Evolutionary conservation across 2,888 invertebrate genomes (phyloP).

Genomic region (Ornithoptera alexandrae): DNA sequence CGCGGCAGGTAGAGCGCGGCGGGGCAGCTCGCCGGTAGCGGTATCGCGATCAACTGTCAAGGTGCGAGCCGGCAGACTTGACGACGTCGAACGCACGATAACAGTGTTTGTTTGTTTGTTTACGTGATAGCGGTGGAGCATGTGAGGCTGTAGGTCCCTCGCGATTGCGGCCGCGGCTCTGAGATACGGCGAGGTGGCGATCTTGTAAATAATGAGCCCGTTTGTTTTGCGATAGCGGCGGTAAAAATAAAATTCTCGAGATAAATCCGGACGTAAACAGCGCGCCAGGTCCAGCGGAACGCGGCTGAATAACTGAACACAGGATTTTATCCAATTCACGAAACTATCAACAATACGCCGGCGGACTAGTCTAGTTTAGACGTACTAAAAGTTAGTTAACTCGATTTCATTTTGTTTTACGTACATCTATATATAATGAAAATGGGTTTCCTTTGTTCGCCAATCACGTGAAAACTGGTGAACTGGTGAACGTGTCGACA

Average conservation of each 20-base stretch:
- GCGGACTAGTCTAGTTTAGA: too few relatives aligned
- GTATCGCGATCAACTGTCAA: slow-evolving; percentile 66
- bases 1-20: slow-evolving; percentile 28
- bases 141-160: slow-evolving; percentile 32
- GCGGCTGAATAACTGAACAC: too few relatives aligned
- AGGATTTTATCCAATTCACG: too few relatives aligned
- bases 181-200: slow-evolving; percentile 1
- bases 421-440: too few relatives aligned
- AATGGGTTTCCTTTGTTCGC: too few relatives aligned
- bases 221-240: background rate
- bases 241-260: slow-evolving; percentile 7
- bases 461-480: too few relatives aligned
- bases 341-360: too few relatives aligned
- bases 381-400: too few relatives aligned
- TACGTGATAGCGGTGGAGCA: slow-evolving; percentile 40
- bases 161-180: slow-evolving; percentile 15
- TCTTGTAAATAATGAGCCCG: slow-evolving; percentile 8
- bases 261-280: background rate
- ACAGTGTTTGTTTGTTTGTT: slow-evolving; percentile 44
- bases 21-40: slow-evolving; percentile 43
- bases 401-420: too few relatives aligned
- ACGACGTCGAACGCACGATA: slow-evolving; percentile 65
- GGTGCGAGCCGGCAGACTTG: slow-evolving; percentile 64
- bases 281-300: too few relatives aligned
- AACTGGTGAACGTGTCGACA: too few relatives aligned